Evolutionary conservation across 2,113 vertebrate genomes (phyloP).

Genomic region (Tachysurus fulvidraco): DNA sequence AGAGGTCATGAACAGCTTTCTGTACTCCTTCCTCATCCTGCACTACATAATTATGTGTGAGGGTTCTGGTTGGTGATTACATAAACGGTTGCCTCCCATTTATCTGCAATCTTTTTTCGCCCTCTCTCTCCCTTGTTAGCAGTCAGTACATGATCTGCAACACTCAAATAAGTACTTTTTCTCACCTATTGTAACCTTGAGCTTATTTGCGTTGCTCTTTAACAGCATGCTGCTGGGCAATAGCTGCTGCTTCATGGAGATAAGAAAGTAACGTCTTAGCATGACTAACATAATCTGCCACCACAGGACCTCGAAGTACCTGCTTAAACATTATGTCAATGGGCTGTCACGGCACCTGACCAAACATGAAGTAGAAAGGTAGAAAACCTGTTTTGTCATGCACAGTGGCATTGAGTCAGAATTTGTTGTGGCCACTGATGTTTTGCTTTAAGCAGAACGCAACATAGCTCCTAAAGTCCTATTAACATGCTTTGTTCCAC

Average conservation of each 20-base stretch:
- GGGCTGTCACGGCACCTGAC: constrained; percentile 28
- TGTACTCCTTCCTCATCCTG: not conserved
- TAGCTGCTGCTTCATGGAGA: not conserved
- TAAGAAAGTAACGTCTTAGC: constrained; percentile 27
- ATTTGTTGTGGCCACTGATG: constrained; percentile 46
- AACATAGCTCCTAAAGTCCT: constrained; percentile 39
- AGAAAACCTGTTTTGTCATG: constrained; percentile 47
- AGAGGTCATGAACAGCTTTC: constrained; percentile 23
- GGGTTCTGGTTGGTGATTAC: not conserved
- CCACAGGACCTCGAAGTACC: constrained; percentile 2
- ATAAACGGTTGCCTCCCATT: not conserved
- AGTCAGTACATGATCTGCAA: constrained; percentile 18
- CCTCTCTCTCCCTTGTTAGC: constrained; percentile 31
- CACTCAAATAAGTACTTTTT: not conserved
- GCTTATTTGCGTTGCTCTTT: constrained; percentile 50
- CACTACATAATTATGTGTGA: not conserved
- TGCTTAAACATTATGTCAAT: constrained; percentile 36
- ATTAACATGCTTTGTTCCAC: constrained; percentile 42
- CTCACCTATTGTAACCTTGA: constrained; percentile 42
- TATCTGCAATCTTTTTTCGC: constrained; percentile 9
- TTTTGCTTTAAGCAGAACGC: constrained; percentile 25
- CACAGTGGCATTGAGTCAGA: constrained; percentile 39
- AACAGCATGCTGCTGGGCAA: constrained; percentile 26
- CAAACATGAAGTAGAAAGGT: constrained; percentile 45
- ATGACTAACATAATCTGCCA: constrained; percentile 34